These are phyloP conservation scores for Hydropsyche tenuis DNA, from an alignment of 1,140 invertebrate species.

Conservation along the genomic window DNA sequence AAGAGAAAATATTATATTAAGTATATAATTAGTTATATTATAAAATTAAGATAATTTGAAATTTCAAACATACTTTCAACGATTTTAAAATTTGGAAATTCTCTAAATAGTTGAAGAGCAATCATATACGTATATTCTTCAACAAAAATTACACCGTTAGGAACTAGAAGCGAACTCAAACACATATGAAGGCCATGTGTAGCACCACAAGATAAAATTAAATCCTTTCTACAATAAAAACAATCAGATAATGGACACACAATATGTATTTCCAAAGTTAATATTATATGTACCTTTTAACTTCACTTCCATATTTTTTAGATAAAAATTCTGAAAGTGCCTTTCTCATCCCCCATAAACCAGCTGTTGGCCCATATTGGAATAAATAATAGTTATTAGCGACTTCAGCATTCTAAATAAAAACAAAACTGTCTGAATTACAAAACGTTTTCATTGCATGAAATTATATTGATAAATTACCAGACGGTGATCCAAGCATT, in stretches of 20 bases:
- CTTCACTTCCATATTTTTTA: conserved; percentile 58
- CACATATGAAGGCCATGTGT: conserved; percentile 68
- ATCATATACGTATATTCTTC: conserved; percentile 75
- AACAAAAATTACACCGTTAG: conserved; percentile 68
- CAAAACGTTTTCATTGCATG: no score
- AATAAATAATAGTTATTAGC: conserved; percentile 62
- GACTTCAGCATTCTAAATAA: conserved; percentile 57
- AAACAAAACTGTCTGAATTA: conserved; percentile 1
- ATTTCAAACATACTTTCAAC: conserved; percentile 57
- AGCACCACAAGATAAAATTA: conserved; percentile 71
- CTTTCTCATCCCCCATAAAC: conserved; percentile 62
- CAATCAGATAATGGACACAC: conserved; percentile 23
- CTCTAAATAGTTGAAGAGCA: conserved; percentile 64
- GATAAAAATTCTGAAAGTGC: conserved; percentile 62
- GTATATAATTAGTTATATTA: conserved; percentile 15
- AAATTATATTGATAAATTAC: conserved; percentile 51
- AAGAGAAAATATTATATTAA: conserved; percentile 51
- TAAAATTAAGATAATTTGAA: background rate
- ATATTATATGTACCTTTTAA: conserved; percentile 54
- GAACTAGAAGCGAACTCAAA: conserved; percentile 65
- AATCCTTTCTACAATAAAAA: conserved; percentile 60
- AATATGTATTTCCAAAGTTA: background rate
- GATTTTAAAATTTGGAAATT: conserved; percentile 65
- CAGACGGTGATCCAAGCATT: conserved; percentile 61
- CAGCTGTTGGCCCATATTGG: conserved; percentile 65